A percentile compares a stretch with the other conserved stretches of the same genome.
Evolutionary conservation across 1,140 invertebrate species (phyloP).

Genomic region (Augochlora pura): DNA sequence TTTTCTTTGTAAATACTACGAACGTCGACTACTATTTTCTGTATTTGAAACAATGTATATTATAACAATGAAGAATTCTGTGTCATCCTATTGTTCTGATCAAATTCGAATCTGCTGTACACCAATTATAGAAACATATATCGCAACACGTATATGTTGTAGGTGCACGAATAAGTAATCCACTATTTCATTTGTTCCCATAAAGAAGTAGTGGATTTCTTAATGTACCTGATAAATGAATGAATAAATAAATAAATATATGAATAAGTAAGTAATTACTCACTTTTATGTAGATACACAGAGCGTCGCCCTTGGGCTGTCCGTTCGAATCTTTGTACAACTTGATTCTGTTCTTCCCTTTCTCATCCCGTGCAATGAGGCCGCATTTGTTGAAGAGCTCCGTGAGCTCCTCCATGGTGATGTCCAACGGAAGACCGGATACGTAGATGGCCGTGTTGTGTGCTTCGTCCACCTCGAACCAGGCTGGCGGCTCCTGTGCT

Average conservation of each 20-base stretch:
- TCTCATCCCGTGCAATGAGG: constrained; percentile 93
- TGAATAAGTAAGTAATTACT: constrained; percentile 53
- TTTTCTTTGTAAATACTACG: constrained; percentile 53
- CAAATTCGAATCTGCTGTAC: not conserved
- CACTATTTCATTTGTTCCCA: too few relatives aligned
- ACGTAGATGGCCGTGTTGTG: constrained; percentile 99
- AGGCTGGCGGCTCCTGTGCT: constrained; percentile 82
- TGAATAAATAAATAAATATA: not conserved
- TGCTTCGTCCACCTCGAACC: constrained; percentile 97
- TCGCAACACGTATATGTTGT: too few relatives aligned
- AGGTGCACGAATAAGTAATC: too few relatives aligned
- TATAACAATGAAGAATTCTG: constrained; percentile 23
- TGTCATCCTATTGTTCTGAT: not conserved
- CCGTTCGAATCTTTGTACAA: constrained; percentile 93
- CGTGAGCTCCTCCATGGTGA: constrained; percentile 93
- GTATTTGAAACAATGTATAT: constrained; percentile 36
- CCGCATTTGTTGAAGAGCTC: constrained; percentile 98
- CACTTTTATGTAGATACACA: constrained; percentile 98
- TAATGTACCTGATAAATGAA: not conserved
- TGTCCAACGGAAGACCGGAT: constrained; percentile 92
- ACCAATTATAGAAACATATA: too few relatives aligned
- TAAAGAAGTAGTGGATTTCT: too few relatives aligned
- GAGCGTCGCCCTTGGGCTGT: constrained; percentile 96
- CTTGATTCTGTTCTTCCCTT: constrained; percentile 95
- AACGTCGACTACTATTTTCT: constrained; percentile 22